These are phyloP conservation scores for Listrodromus nycthemerus DNA, from an alignment of 2,888 invertebrate species.

Conservation along the genomic window DNA sequence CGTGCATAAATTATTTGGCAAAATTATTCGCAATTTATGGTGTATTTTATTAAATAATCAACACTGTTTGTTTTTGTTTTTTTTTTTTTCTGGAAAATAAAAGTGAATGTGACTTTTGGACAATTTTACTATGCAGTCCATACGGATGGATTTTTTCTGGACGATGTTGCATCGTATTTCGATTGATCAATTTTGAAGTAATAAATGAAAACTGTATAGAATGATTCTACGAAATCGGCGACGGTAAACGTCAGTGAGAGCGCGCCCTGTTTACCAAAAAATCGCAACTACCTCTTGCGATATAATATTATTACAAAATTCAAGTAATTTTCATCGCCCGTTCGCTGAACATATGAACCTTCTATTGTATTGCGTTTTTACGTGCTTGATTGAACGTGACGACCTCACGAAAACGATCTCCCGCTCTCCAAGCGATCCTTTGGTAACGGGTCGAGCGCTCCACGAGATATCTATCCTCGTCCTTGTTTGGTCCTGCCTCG, in stretches of 20 bases:
- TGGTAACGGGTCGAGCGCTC: constrained; percentile 32
- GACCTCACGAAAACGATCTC: constrained; percentile 51
- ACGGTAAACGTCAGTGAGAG: too few relatives aligned
- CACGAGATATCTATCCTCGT: constrained; percentile 24
- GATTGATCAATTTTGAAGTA: too few relatives aligned
- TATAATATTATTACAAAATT: constrained; percentile 23
- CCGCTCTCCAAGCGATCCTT: constrained; percentile 28
- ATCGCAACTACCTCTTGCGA: constrained; percentile 28
- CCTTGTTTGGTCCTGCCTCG: constrained; percentile 39
- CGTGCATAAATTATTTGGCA: not conserved
- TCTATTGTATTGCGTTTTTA: constrained; percentile 56
- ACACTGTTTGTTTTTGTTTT: too few relatives aligned
- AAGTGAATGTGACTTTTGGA: too few relatives aligned
- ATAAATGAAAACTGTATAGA: not conserved
- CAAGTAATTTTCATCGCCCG: constrained; percentile 26
- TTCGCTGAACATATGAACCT: constrained; percentile 17
- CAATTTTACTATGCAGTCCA: too few relatives aligned
- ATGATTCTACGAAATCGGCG: too few relatives aligned
- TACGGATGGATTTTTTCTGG: too few relatives aligned
- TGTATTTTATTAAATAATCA: too few relatives aligned
- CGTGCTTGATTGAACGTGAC: constrained; percentile 66
- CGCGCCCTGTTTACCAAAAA: not conserved
- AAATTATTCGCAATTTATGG: not conserved
- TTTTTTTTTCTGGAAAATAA: too few relatives aligned
- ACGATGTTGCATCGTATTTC: too few relatives aligned